Percentiles rank a stretch among this genome's conserved stretches.
These are phyloP conservation scores for Tetheella fluctuosa DNA, from an alignment of 2,888 invertebrate species.

Conservation along the genomic window DNA sequence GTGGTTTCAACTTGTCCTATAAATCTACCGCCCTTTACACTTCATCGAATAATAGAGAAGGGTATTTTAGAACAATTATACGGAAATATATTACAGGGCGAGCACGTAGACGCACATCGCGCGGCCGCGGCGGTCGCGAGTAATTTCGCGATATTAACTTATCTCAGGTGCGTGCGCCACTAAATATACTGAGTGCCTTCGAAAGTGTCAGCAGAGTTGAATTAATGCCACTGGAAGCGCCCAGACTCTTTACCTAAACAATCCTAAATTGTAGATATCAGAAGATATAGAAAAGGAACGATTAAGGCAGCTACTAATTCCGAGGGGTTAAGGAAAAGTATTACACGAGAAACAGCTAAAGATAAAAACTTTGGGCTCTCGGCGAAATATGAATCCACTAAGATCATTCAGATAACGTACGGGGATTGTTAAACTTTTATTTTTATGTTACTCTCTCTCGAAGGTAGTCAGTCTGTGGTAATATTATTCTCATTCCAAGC, in stretches of 20 bases:
- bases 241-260: neutral
- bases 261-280: constrained; percentile 18
- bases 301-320: constrained; percentile 4
- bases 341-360: neutral
- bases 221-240: constrained; percentile 44
- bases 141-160: constrained; percentile 66
- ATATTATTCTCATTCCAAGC: neutral
- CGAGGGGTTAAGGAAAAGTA: neutral
- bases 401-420: constrained; percentile 5
- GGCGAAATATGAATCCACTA: constrained; percentile 6
- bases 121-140: constrained; percentile 44
- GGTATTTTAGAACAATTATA: constrained; percentile 72
- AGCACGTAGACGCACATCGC: constrained; percentile 3
- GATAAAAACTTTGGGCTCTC: constrained; percentile 6
- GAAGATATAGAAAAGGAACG: constrained; percentile 28
- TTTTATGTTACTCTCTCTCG: neutral
- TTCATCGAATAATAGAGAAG: constrained; percentile 74
- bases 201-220: constrained; percentile 42
- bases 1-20: constrained; percentile 68
- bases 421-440: neutral
- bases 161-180: constrained; percentile 62
- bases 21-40: constrained; percentile 75
- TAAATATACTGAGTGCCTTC: constrained; percentile 53
- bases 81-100: constrained; percentile 59
- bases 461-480: neutral